A percentile compares a stretch with the other conserved stretches of the same genome.
Conservation (phyloP, 1,140 invertebrate species). For the Spodoptera frugiperda region DNA sequence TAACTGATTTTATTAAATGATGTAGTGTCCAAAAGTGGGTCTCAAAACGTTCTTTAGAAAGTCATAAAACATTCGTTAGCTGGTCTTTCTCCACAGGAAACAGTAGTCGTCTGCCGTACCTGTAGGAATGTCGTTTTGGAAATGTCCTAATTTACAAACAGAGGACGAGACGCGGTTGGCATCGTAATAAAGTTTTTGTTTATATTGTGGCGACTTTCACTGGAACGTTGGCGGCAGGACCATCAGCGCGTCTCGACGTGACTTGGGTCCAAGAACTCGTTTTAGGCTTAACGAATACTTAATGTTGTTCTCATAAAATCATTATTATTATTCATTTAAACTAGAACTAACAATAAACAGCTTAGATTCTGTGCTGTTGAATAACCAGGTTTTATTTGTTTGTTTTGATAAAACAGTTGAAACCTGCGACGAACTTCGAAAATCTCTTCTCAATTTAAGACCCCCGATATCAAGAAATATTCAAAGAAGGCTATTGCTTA, state of each 20-base stretch:
- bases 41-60: constrained; percentile 2
- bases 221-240: constrained; percentile 40
- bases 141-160: constrained; percentile 49
- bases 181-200: constrained; percentile 50
- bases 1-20: no score
- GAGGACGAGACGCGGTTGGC: constrained; percentile 29
- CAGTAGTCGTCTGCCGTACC: constrained; percentile 24
- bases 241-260: constrained; percentile 30
- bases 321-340: neutral
- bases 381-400: no score
- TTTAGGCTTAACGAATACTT: no score
- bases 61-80: neutral
- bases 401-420: no score
- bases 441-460: no score
- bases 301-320: neutral
- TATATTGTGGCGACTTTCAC: constrained; percentile 51
- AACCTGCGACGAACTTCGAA: no score
- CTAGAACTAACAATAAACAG: no score
- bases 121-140: constrained; percentile 44
- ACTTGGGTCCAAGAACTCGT: constrained; percentile 27
- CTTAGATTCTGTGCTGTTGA: no score
- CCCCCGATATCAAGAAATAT: no score
- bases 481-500: neutral
- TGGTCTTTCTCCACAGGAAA: constrained; percentile 41
- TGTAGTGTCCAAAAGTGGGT: no score